phyloP scores from a whole-genome alignment of 2,888 invertebrate species.

The Ptychoptera contaminata region DNA sequence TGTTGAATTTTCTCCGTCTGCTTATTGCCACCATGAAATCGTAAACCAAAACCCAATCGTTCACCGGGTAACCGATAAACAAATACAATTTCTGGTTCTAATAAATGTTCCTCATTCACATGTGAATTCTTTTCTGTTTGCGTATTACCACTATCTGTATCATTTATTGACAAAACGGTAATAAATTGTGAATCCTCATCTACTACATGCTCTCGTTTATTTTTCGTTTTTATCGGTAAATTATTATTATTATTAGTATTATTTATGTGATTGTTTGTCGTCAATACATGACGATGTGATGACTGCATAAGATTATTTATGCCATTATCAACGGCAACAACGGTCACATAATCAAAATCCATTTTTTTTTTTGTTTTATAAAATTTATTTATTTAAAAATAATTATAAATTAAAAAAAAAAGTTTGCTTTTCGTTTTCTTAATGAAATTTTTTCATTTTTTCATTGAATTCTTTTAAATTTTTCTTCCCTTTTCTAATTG shows the following conservation, averaged over 20 bases:
- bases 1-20: slow-evolving; percentile 64
- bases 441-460: too few species aligned
- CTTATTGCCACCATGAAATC: slow-evolving; percentile 81
- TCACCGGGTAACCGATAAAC: slow-evolving; percentile 80
- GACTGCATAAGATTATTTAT: slow-evolving; percentile 14
- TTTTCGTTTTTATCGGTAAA: slow-evolving; percentile 12
- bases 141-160: neutral
- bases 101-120: slow-evolving; percentile 20
- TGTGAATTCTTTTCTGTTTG: neutral
- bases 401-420: too few species aligned
- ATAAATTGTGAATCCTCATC: slow-evolving; percentile 34
- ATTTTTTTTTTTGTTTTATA: slow-evolving; percentile 13
- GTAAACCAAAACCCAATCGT: slow-evolving; percentile 76
- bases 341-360: slow-evolving; percentile 39
- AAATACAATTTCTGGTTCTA: slow-evolving; percentile 53
- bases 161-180: slow-evolving; percentile 34
- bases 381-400: too few species aligned
- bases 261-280: too few species aligned
- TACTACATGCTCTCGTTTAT: neutral
- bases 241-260: slow-evolving; percentile 12
- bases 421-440: too few species aligned
- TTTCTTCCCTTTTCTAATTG: too few species aligned
- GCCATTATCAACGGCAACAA: slow-evolving; percentile 40
- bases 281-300: too few species aligned
- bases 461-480: too few species aligned